phyloP scores from a whole-genome alignment of 2,888 invertebrate species.

The Bombyx huttoni region DNA sequence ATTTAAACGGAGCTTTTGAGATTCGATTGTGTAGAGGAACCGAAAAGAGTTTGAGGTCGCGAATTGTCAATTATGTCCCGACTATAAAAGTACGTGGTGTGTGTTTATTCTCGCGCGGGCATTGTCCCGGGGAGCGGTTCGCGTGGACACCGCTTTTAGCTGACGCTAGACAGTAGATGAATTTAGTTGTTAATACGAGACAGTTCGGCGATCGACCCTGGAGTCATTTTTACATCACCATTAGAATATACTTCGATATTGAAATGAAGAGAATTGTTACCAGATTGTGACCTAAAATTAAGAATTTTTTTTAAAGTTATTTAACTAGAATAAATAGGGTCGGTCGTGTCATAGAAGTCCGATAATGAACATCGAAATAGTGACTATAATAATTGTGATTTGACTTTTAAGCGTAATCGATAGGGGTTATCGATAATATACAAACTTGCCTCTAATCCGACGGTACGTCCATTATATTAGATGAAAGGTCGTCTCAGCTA shows the following conservation, averaged over 20 bases:
- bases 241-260: no score
- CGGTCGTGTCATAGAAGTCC: not conserved
- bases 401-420: not conserved
- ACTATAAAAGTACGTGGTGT: not conserved
- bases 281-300: not conserved
- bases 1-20: no score
- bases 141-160: not conserved
- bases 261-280: not conserved
- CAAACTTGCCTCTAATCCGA: not conserved
- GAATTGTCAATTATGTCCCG: not conserved
- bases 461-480: not conserved
- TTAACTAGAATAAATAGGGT: not conserved
- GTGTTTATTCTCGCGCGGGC: not conserved
- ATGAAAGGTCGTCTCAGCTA: not conserved
- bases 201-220: no score
- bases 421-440: not conserved
- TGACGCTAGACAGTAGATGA: not conserved
- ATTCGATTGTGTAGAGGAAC: no score
- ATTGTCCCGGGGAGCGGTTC: not conserved
- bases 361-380: not conserved
- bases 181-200: no score
- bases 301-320: no score
- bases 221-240: no score
- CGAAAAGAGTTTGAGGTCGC: not conserved
- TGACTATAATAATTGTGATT: not conserved